Base-by-base conservation (phyloP, 1,140 invertebrate genomes). In the Aleiodes sp. region DNA sequence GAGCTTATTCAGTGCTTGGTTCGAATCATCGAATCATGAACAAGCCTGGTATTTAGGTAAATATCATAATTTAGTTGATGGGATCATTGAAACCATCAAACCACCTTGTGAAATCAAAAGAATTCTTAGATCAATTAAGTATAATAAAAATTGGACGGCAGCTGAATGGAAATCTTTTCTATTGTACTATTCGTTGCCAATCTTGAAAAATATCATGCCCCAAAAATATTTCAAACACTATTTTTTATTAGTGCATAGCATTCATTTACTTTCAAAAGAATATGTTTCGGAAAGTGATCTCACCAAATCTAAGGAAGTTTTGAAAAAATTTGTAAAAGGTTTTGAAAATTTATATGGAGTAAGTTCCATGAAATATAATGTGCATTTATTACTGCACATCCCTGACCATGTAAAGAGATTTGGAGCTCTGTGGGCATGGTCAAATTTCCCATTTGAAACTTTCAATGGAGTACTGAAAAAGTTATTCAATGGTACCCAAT, bases 371-470 rank as follows among this genome's bases (percentile, higher is more conserved):
- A 72, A 52, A 28, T 76, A 35, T 35, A 78, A 77, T 37, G 9
- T 71, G 4, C 75, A 78, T 59, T 24, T 70, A 57, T 26, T 73
- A 1, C 24, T 72, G 2, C 75, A 78, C 39, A 57, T 72, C n/a
- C 56, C 72, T 9, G 9, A 12, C 0, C 70, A 43, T 29, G 71
- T 78, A 14, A 7, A 43, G 28, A 68, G 70, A 57, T 75, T 75
- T 61, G 75, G 75, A 29, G 70, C 68, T n/a, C 29, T 77, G 14
- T 76, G 72, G 72, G 41, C 16, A 6, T 74, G 70, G 61, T 78
- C 75, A 1, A 62, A 74, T 1, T 78, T 76, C 68, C 71, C 71
- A n/a, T 77, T 63, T 57, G 77, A 78, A 63, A 28, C 71, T 35
- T 70, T 68, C 26, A 76, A 78, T 65, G 64, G 63, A 0, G 19